Percentiles rank a stretch among this genome's conserved stretches.
Conservation (phyloP, 2,797 vertebrate genomes). For the Halcyon smyrnensis region DNA sequence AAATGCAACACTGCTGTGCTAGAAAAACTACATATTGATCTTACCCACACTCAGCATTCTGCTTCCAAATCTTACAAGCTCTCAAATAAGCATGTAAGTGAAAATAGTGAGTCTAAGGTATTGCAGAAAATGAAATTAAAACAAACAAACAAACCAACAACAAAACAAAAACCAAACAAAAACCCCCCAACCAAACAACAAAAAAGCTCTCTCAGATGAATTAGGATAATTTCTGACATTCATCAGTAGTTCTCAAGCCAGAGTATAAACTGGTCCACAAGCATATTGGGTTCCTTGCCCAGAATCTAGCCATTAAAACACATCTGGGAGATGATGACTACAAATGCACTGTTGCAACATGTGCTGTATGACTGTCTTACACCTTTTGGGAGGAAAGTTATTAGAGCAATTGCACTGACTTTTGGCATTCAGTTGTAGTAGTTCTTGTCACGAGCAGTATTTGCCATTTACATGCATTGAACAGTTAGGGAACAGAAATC, state of each 20-base stretch:
- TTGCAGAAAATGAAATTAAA: background rate
- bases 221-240: background rate
- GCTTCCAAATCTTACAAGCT: background rate
- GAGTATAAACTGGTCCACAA: background rate
- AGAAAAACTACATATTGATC: background rate
- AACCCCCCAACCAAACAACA: too few species aligned
- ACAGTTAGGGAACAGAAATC: background rate
- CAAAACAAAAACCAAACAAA: too few species aligned
- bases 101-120: conserved; percentile 14
- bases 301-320: background rate
- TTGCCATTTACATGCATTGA: background rate
- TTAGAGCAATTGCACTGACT: background rate
- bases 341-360: background rate
- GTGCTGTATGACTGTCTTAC: background rate
- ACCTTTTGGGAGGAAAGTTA: background rate
- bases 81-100: background rate
- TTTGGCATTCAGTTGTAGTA: background rate
- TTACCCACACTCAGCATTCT: background rate
- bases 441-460: background rate
- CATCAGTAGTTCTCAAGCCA: background rate
- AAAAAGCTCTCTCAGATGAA: background rate
- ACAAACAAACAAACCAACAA: background rate
- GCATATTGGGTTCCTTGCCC: background rate
- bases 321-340: background rate
- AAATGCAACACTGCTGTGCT: background rate